phyloP scores from a whole-genome alignment of 2,797 vertebrate species.

The Mus spretus region DNA sequence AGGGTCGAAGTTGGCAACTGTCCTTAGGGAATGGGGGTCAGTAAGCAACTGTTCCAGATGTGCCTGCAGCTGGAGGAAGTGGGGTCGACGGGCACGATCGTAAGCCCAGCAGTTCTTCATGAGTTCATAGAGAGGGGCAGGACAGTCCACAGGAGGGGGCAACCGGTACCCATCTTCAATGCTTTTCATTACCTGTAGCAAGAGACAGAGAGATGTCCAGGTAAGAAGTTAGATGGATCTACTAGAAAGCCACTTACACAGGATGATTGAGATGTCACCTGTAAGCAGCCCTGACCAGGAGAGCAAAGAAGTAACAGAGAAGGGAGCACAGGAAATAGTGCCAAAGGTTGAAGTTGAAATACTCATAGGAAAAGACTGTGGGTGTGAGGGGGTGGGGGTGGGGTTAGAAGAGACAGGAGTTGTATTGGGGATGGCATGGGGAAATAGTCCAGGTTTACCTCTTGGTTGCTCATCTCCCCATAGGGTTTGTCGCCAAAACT shows the following conservation, averaged over 20 bases:
- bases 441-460: slow-evolving; percentile 83
- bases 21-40: slow-evolving; percentile 88
- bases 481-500: slow-evolving; percentile 92
- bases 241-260: neutral
- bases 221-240: neutral
- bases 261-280: neutral
- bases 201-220: neutral
- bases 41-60: slow-evolving; percentile 89
- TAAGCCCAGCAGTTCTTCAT: slow-evolving; percentile 98
- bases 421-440: no score
- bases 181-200: slow-evolving; percentile 96
- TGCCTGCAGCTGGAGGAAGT: slow-evolving; percentile 93
- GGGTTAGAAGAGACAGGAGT: neutral
- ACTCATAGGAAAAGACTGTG: neutral
- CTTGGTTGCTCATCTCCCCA: slow-evolving; percentile 91
- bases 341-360: neutral
- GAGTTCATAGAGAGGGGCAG: slow-evolving; percentile 95
- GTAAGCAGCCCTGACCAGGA: neutral
- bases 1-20: slow-evolving; percentile 90
- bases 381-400: neutral
- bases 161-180: slow-evolving; percentile 97
- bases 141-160: slow-evolving; percentile 95
- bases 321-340: neutral
- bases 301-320: neutral
- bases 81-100: slow-evolving; percentile 92